Base-by-base conservation (phyloP, 2,797 vertebrate species). In the Acropternis orthonyx region DNA sequence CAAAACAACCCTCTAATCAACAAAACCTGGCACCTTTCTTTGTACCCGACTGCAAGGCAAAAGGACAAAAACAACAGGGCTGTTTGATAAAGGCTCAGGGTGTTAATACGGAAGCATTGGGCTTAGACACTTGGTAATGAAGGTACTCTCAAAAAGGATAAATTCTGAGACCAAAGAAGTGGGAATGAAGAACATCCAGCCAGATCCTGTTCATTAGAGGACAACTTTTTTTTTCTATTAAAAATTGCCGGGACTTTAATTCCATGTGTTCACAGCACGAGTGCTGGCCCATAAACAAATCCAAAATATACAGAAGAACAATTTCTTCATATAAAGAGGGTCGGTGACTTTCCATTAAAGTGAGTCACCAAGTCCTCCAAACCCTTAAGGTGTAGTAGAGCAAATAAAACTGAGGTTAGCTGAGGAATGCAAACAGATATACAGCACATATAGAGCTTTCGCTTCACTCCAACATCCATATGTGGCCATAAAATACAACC, bases 391-490 rank as follows among this genome's bases (percentile, higher is more conserved):
- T 96, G 32, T 67, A 88, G 71, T 85, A 92, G 22, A 79, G 36
- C 85, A 97, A 96, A 95, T 71, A 79, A 97, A 96, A 92, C 93
- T 95, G 62, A 79, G 81, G 88, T 83, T 94, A 84, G 76, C 26
- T 84, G 83, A 88, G 89, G 88, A 96, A 97, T 91, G 67, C 85
- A 96, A 96, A 80, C 63, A 95, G 91, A 95, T 79, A 94, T 9
- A 92, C 12, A 23, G 85, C 51, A 86, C 66, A 92, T 59, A 75
- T 0, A 92, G 79, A 74, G 49, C 24, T 78, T 80, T 15, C 74
- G 32, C 68, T 95, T 89, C 73, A 48, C 48, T 92, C 94, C 75
- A 74, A 62, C 52, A 71, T 95, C 62, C 84, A 84, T 77, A 82
- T 68, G 88, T 77, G 56, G 71, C 88, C 66, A 69, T 91, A 96